Percentiles rank a stretch among this genome's conserved stretches.
These are phyloP conservation scores for Zaprionus africanus DNA, from an alignment of 1,140 invertebrate genomes.

Conservation along the genomic window DNA sequence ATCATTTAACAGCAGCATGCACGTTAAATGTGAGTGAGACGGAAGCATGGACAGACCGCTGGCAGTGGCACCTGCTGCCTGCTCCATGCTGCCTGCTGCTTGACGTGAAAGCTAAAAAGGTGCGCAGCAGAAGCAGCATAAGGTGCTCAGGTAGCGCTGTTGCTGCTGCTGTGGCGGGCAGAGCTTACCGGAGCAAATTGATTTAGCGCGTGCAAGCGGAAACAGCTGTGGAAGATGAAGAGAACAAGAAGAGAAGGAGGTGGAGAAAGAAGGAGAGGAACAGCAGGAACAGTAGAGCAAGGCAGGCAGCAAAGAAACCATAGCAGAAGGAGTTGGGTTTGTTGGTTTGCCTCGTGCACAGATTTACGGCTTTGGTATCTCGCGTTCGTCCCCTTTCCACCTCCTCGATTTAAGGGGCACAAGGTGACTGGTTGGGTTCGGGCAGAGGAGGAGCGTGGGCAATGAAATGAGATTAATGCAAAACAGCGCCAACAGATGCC, in stretches of 20 bases:
- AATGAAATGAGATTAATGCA: slow-evolving; percentile 82
- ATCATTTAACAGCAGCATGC: slow-evolving; percentile 75
- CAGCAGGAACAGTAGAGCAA: neutral
- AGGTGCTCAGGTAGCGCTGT: neutral
- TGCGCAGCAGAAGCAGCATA: slow-evolving; percentile 48
- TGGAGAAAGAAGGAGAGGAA: neutral
- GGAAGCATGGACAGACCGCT: neutral
- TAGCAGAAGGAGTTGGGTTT: slow-evolving; percentile 18
- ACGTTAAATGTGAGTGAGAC: slow-evolving; percentile 37
- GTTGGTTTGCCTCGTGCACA: slow-evolving; percentile 7
- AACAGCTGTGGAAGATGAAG: slow-evolving; percentile 57
- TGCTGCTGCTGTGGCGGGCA: slow-evolving; percentile 21
- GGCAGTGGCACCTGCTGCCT: neutral
- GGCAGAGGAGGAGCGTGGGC: slow-evolving; percentile 41
- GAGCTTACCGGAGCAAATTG: slow-evolving; percentile 76
- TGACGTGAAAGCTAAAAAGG: slow-evolving; percentile 63
- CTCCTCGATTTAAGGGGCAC: neutral
- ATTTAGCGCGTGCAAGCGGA: slow-evolving; percentile 81
- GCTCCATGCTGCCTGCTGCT: neutral
- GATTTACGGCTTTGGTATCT: slow-evolving; percentile 32
- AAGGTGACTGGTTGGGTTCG: slow-evolving; percentile 14
- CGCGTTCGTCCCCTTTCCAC: neutral
- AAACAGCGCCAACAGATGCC: slow-evolving; percentile 62
- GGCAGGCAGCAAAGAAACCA: neutral
- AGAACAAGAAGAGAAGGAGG: neutral